Base-by-base conservation (phyloP, 2,888 invertebrate species). In the Ormyrus nitidulus region DNA sequence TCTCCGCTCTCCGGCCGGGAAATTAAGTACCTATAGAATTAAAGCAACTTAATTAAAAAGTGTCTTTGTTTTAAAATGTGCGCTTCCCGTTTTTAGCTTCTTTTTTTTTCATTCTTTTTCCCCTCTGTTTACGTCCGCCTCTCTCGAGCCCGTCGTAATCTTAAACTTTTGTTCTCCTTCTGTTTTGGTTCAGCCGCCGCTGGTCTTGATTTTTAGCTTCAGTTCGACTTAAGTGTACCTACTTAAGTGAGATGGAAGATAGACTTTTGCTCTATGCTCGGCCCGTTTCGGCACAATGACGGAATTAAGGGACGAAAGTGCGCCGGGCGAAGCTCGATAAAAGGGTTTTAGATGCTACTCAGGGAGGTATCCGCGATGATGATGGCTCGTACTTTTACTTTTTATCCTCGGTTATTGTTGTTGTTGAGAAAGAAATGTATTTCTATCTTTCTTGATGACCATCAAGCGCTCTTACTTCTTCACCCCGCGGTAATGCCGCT, bases 231-330 rank as follows among this genome's bases (percentile, higher is more conserved):
- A 58, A 71, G 59, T 62, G 62, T 44, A 64, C 54, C 76, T 19
- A 70, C 69, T 77, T 69, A 69, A 69, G 62, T 48, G 62, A 69
- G 54, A 75, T 61, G 68, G 61, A 69, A 76, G 68, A 46, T 76
- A 9, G 68, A 76, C 53, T 62, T 66, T 76, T 68, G 66, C 44
- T 61, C 48, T 61, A 61, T 54, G 75, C 56, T 10, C 61, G 61
- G 68, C 56, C 34, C 9, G 34, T 70, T 70, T 48, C 10, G 8
- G 62, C n/a, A 69, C 70, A 70, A 77, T 64, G 77, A 58, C 34
- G 69, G 76, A 77, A 77, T 70, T 77, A 70, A 77, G 19, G 69
- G 44, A 34, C 5, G 44, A 34, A 19, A 70, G 69, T 34, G 77
- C 62, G n/a, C n/a, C 51, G 56, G 49, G 44, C 19, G 9, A 34